A percentile compares a stretch with the other conserved stretches of the same genome.
Conservation (phyloP, 2,113 vertebrate genomes). For the Pica pica region DNA sequence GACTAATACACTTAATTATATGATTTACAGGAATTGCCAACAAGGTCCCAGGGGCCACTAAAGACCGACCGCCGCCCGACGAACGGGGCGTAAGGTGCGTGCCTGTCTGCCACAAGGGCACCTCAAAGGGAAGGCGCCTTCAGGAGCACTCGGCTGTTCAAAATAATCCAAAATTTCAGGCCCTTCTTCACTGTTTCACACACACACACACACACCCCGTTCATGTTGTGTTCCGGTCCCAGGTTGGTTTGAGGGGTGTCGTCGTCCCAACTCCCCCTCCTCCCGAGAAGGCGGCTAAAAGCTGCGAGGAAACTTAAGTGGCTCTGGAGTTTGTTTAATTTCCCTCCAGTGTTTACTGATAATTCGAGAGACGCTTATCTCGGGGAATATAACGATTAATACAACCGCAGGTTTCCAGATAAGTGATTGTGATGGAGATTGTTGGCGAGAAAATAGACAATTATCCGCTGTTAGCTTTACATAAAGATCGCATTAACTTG, state of each 20-base stretch:
- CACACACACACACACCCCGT: neutral
- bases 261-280: neutral
- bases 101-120: neutral
- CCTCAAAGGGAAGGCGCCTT: neutral
- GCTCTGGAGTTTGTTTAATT: slow-evolving; percentile 50
- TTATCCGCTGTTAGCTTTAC: slow-evolving; percentile 87
- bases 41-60: neutral
- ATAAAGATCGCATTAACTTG: slow-evolving; percentile 87
- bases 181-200: neutral
- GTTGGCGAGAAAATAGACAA: slow-evolving; percentile 87
- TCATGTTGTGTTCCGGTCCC: neutral
- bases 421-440: slow-evolving; percentile 85
- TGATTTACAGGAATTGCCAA: neutral
- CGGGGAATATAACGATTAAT: slow-evolving; percentile 80
- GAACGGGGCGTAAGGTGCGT: neutral
- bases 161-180: neutral
- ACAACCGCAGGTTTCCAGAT: slow-evolving; percentile 82
- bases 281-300: neutral
- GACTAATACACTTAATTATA: slow-evolving; percentile 11
- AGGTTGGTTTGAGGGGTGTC: neutral
- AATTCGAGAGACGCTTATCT: slow-evolving; percentile 69
- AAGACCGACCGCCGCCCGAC: neutral
- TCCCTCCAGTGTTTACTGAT: slow-evolving; percentile 64
- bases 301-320: slow-evolving; percentile 11
- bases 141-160: neutral